A percentile compares a stretch with the other conserved stretches of the same genome.
These are phyloP conservation scores for Himalopsyche phryganea DNA, from an alignment of 1,140 invertebrate species.

Conservation along the genomic window DNA sequence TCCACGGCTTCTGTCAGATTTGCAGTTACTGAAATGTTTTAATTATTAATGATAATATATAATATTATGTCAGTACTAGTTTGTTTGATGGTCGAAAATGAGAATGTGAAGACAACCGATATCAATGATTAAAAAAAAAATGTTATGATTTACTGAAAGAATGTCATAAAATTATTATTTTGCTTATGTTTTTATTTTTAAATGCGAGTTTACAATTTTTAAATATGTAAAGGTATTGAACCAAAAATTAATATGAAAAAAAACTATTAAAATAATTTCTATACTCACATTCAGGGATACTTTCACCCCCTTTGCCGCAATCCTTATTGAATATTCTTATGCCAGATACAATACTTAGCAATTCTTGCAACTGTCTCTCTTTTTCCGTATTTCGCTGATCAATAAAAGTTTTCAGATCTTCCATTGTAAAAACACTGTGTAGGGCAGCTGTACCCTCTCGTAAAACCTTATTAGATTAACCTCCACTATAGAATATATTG, in stretches of 20 bases:
- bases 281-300: slow-evolving; percentile 62
- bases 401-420: slow-evolving; percentile 65
- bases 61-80: too few relatives aligned
- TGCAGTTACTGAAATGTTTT: slow-evolving; percentile 52
- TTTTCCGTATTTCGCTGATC: slow-evolving; percentile 53
- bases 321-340: slow-evolving; percentile 67
- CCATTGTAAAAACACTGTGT: slow-evolving; percentile 68
- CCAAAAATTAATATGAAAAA: too few relatives aligned
- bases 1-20: slow-evolving; percentile 57
- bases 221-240: too few relatives aligned
- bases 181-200: too few relatives aligned
- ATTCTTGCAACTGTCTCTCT: slow-evolving; percentile 52
- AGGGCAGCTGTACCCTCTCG: slow-evolving; percentile 62
- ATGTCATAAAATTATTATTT: too few relatives aligned
- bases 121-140: too few relatives aligned
- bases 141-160: too few relatives aligned
- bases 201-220: too few relatives aligned
- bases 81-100: too few relatives aligned
- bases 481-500: neutral
- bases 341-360: slow-evolving; percentile 59
- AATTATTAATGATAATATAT: neutral
- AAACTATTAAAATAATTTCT: too few relatives aligned
- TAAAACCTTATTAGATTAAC: slow-evolving; percentile 42
- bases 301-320: slow-evolving; percentile 61
- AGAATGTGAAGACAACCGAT: too few relatives aligned